Percentiles rank a stretch among this genome's conserved stretches.
Evolutionary conservation across 2,888 invertebrate genomes (phyloP).

Genomic region (Anthrax anthrax): DNA sequence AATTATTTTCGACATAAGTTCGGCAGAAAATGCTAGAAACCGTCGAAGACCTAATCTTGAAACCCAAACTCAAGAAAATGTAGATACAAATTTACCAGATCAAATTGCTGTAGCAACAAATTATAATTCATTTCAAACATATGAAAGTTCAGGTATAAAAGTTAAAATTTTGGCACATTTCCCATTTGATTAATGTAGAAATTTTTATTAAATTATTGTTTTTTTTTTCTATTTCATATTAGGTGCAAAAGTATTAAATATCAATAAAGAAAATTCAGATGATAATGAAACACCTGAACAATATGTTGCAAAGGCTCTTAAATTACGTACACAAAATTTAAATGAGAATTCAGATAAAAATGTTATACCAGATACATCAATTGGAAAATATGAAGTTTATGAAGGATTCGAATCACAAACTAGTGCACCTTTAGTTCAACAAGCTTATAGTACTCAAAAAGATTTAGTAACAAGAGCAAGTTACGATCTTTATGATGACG

Average conservation of each 20-base stretch:
- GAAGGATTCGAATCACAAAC: slow-evolving; percentile 11
- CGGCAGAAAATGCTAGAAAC: slow-evolving; percentile 15
- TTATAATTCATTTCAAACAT: slow-evolving; percentile 7
- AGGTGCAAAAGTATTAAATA: not conserved
- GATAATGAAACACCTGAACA: slow-evolving; percentile 30
- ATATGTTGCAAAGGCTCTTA: slow-evolving; percentile 31
- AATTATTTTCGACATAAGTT: slow-evolving; percentile 13
- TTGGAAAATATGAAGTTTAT: slow-evolving; percentile 10
- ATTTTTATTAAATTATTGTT: too few species aligned
- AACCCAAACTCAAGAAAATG: slow-evolving; percentile 16
- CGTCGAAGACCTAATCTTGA: slow-evolving; percentile 20
- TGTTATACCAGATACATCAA: slow-evolving; percentile 1
- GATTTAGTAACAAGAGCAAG: slow-evolving; percentile 4
- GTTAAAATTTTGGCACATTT: too few species aligned
- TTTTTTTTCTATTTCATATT: too few species aligned
- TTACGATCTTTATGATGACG: slow-evolving; percentile 17
- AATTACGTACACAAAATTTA: slow-evolving; percentile 17
- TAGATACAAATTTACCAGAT: slow-evolving; percentile 20
- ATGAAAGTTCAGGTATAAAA: slow-evolving; percentile 13
- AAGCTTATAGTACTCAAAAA: slow-evolving; percentile 14
- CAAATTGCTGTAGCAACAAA: slow-evolving; percentile 25
- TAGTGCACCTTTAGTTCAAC: slow-evolving; percentile 7
- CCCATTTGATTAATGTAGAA: too few species aligned
- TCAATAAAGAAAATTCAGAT: slow-evolving; percentile 4
- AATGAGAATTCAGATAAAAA: slow-evolving; percentile 2